Percentiles rank a stretch among this genome's conserved stretches.
Evolutionary conservation across 2,888 invertebrate species (phyloP).

Genomic region (Torymus auratus): DNA sequence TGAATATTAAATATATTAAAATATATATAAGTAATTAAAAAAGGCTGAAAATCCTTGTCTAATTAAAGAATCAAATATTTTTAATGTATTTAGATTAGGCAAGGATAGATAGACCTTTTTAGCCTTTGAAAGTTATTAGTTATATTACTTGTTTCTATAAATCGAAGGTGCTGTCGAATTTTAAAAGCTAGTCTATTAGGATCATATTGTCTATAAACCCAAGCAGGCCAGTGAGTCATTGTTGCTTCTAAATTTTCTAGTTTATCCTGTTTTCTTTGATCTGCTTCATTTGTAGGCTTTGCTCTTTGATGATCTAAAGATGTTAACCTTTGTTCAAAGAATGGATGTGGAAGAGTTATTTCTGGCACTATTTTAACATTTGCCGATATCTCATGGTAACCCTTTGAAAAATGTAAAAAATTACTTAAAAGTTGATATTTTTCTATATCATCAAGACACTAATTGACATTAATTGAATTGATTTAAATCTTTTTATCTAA

Average conservation of each 20-base stretch:
- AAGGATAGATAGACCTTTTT: too few relatives aligned
- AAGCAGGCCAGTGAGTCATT: conserved; percentile 82
- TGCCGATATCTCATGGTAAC: conserved; percentile 64
- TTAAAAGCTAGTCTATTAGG: conserved; percentile 75
- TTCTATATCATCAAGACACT: background rate
- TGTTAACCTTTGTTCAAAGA: conserved; percentile 73
- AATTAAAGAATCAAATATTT: too few relatives aligned
- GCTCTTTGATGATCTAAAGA: conserved; percentile 70
- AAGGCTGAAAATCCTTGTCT: too few relatives aligned
- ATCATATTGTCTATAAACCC: conserved; percentile 83
- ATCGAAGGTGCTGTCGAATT: conserved; percentile 71
- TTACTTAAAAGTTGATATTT: background rate
- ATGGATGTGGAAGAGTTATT: conserved; percentile 80
- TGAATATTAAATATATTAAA: background rate
- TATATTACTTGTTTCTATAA: conserved; percentile 69
- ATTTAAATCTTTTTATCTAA: background rate
- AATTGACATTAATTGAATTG: background rate
- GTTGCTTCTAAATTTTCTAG: conserved; percentile 76
- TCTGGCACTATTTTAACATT: conserved; percentile 85
- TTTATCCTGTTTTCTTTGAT: conserved; percentile 67
- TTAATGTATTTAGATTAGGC: too few relatives aligned
- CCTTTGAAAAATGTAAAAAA: conserved; percentile 59
- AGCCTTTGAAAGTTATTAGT: background rate
- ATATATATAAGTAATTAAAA: too few relatives aligned
- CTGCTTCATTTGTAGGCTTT: conserved; percentile 60